A percentile compares a stretch with the other conserved stretches of the same genome.
phyloP scores from a whole-genome alignment of 53 echinoderm and acorn worm genomes.

The Henricia sp. region DNA sequence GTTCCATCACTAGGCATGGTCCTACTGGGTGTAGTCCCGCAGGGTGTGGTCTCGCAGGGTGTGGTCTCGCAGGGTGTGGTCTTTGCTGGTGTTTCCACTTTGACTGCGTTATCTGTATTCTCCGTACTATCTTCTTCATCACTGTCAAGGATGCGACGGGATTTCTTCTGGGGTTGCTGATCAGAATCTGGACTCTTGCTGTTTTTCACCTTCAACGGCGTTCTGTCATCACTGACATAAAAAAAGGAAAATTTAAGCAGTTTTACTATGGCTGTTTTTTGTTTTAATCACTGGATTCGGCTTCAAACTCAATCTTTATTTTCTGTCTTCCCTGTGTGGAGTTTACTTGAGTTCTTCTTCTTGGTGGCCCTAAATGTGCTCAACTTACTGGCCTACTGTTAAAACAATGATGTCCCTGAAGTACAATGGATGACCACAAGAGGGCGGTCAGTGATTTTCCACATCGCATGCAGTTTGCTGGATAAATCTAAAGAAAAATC shows the following conservation, averaged over 20 bases:
- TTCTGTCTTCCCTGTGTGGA: too few relatives aligned
- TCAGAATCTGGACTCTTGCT: constrained; percentile 8
- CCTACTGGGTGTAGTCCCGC: constrained; percentile 33
- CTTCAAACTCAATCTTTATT: background rate
- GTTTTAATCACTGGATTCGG: too few relatives aligned
- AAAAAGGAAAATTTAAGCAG: background rate
- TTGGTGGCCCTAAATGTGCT: background rate
- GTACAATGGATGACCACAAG: too few relatives aligned
- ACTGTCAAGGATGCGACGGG: constrained; percentile 81
- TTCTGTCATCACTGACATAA: constrained; percentile 47
- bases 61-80: constrained; percentile 37
- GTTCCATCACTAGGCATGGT: constrained; percentile 17
- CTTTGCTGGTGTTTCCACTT: constrained; percentile 10
- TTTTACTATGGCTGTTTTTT: background rate
- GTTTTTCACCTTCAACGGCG: constrained; percentile 75
- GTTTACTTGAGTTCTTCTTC: background rate
- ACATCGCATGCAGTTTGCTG: background rate
- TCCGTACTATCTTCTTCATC: constrained; percentile 72
- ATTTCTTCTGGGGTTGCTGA: constrained; percentile 70
- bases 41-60: constrained; percentile 25
- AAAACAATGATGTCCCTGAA: background rate
- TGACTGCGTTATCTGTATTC: background rate
- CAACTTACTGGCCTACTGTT: background rate
- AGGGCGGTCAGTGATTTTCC: too few relatives aligned
- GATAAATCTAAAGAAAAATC: background rate